A percentile compares a stretch with the other conserved stretches of the same genome.
Conservation (phyloP, 2,797 vertebrate species). For the Spinibarbus caldwelli region DNA sequence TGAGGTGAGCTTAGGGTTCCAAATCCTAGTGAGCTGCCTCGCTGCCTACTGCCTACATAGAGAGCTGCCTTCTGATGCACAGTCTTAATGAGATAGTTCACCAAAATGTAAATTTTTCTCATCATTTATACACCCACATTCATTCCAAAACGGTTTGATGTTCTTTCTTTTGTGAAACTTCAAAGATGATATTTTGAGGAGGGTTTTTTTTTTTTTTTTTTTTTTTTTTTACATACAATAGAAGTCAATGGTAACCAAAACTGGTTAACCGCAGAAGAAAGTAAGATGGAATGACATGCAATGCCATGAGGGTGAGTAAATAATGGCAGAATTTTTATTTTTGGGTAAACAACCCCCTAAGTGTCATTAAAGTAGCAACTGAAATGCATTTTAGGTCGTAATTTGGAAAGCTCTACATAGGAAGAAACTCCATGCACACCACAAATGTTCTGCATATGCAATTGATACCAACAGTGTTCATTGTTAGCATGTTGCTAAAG, state of each 20-base stretch:
- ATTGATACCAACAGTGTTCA: background rate
- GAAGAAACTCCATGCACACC: background rate
- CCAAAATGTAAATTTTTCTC: background rate
- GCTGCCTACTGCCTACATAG: background rate
- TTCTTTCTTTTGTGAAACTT: background rate
- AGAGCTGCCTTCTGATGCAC: background rate
- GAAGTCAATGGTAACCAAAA: background rate
- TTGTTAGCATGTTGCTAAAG: background rate
- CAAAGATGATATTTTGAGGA: background rate
- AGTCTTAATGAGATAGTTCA: background rate
- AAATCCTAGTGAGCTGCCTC: background rate
- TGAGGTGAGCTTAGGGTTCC: background rate
- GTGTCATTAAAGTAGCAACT: background rate
- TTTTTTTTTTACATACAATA: background rate
- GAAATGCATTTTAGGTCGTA: background rate
- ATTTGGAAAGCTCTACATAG: background rate
- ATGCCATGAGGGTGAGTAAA: background rate
- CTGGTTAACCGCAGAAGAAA: too few relatives aligned
- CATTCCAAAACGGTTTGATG: background rate
- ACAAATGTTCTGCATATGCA: background rate
- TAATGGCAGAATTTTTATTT: background rate
- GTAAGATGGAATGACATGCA: too few relatives aligned
- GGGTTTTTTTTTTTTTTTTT: too few relatives aligned
- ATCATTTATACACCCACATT: background rate
- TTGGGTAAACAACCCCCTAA: background rate